phyloP scores from a whole-genome alignment of 2,888 invertebrate species.

The Latrodectus elegans region DNA sequence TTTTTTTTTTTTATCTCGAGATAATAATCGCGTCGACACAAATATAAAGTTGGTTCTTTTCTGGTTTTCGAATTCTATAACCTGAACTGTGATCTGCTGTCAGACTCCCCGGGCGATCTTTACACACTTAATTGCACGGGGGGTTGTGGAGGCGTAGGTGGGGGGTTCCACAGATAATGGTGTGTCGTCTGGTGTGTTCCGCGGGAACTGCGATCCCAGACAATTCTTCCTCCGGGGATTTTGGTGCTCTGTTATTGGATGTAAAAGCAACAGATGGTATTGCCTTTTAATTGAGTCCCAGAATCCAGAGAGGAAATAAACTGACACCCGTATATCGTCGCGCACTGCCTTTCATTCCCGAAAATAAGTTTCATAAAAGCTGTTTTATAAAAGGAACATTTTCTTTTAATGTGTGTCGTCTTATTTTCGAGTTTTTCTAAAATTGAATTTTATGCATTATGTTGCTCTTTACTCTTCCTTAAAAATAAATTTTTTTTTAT shows the following conservation, averaged over 20 bases:
- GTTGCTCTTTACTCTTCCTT: too few species aligned
- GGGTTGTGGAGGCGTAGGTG: neutral
- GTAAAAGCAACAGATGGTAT: constrained; percentile 38
- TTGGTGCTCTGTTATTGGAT: constrained; percentile 25
- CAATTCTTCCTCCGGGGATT: constrained; percentile 5
- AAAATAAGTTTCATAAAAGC: too few species aligned
- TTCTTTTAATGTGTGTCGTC: too few species aligned
- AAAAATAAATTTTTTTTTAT: too few species aligned
- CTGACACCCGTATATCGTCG: too few species aligned
- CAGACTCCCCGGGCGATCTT: constrained; percentile 36
- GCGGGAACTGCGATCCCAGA: constrained; percentile 17
- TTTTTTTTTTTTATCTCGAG: too few species aligned
- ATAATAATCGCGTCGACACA: neutral
- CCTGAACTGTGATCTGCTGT: neutral
- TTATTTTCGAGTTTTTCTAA: too few species aligned
- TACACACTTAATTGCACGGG: constrained; percentile 45
- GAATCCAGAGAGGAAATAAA: neutral
- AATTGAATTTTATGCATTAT: too few species aligned
- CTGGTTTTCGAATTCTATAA: neutral
- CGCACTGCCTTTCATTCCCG: too few species aligned
- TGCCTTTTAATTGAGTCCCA: neutral
- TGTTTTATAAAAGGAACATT: too few species aligned
- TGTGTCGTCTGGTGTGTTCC: constrained; percentile 38
- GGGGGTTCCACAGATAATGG: constrained; percentile 31
- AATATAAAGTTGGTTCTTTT: constrained; percentile 3